Evolutionary conservation across 2,797 vertebrate genomes (phyloP).

Genomic region (Enoplosus armatus): DNA sequence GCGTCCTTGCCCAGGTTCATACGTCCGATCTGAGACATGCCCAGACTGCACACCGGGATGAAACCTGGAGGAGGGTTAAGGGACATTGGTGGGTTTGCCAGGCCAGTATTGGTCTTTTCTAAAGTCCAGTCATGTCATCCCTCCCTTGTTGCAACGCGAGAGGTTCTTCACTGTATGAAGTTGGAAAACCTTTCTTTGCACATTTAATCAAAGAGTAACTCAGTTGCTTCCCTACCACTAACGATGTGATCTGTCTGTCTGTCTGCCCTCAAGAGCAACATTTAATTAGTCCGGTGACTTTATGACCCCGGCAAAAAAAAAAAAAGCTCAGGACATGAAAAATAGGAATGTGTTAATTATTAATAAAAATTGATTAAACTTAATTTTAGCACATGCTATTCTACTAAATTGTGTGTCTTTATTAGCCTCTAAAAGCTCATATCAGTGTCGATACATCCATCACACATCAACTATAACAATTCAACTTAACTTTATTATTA

Average conservation of each 20-base stretch:
- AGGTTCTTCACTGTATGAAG: background rate
- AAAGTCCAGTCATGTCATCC: background rate
- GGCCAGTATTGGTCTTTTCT: constrained; percentile 1
- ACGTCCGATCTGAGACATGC: constrained; percentile 93
- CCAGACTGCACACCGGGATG: constrained; percentile 94
- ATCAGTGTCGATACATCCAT: background rate
- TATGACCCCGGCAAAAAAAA: background rate
- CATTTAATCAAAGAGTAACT: constrained; percentile 32
- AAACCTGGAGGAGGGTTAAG: constrained; percentile 86
- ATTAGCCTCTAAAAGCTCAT: background rate
- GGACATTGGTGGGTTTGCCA: background rate
- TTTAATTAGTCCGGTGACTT: constrained; percentile 19
- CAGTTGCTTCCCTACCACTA: background rate
- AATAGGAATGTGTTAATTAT: background rate
- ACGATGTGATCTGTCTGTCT: background rate
- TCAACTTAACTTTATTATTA: constrained; percentile 1
- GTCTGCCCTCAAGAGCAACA: constrained; percentile 7
- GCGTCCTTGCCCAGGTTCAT: constrained; percentile 98
- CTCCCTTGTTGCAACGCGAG: background rate
- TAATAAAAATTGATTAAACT: background rate
- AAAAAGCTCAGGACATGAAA: background rate
- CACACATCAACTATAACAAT: background rate
- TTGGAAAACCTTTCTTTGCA: background rate
- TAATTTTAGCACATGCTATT: background rate
- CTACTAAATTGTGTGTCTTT: background rate